Evolutionary conservation across 2,797 vertebrate genomes (phyloP), one percentile per base, ranked within the genome.

Genomic region (Rachycentron canadum): DNA sequence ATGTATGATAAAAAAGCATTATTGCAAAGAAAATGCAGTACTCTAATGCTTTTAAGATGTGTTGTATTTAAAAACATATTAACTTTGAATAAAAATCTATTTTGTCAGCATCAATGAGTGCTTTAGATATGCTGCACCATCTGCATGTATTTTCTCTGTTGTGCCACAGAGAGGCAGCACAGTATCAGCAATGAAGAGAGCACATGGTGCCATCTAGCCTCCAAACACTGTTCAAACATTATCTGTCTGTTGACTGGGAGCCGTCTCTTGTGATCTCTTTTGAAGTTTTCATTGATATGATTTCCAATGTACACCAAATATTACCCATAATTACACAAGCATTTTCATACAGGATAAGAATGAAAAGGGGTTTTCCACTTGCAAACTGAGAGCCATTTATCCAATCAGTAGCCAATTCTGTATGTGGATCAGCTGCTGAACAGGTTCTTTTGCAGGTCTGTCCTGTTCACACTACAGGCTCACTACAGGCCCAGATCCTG

Each of bases 141-240:
- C n/a, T 76, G 30, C n/a, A 3, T 89, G 91, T 69, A 67, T 65
- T 86, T 84, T 41, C 82, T 57, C 55, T 45, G 9, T 21, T 21
- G 21, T 12, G 63, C 92, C 95, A 95, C 92, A 81, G 47, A 78
- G 93, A 71, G 94, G 94, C 94, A 95, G 93, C 79, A 90, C 52
- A 81, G 90, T 40, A 69, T 86, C 82, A 81, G 2, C 5, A 63
- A 81, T 81, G 40, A 62, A 47, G 9, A 9, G 23, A 62, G 21
- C 23, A 63, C 28, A 4, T 49, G 36, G n/a, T 2, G 3, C 28
- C 43, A 11, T 40, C 21, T 0, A 71, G 19, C 40, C 26, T 69
- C 25, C 9, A 59, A 56, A 34, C 43, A 55, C 57, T 41, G 17
- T 13, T 12, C 4, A 50, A 47, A 71, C 40, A 41, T 45, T 40